Percentiles rank a stretch among this genome's conserved stretches.
Conservation (phyloP, 2,888 invertebrate genomes). For the Sinelater perroti region DNA sequence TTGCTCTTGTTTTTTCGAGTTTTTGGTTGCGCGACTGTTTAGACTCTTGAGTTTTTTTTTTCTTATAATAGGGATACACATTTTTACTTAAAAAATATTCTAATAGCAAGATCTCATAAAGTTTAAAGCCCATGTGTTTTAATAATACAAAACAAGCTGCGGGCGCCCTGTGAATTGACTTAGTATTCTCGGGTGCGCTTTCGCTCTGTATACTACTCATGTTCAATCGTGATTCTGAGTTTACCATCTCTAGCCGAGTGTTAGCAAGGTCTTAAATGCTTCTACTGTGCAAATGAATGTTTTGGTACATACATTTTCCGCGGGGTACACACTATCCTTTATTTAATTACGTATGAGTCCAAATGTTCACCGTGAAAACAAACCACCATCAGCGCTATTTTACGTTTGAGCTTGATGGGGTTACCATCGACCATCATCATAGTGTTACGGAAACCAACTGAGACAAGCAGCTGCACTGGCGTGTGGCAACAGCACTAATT, state of each 20-base stretch:
- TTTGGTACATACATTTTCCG: conserved; percentile 22
- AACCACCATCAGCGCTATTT: background rate
- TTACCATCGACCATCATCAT: conserved; percentile 5
- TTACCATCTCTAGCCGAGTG: conserved; percentile 33
- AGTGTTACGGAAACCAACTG: conserved; percentile 8
- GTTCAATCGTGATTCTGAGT: conserved; percentile 24
- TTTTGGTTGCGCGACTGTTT: too few species aligned
- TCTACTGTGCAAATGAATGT: background rate
- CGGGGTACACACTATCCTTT: conserved; percentile 2
- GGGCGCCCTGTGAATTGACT: conserved; percentile 19
- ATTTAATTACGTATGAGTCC: conserved; percentile 17
- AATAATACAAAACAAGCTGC: too few species aligned
- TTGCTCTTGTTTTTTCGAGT: too few species aligned
- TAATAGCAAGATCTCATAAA: too few species aligned
- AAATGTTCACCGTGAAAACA: conserved; percentile 9
- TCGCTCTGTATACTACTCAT: conserved; percentile 27
- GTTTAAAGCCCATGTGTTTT: too few species aligned
- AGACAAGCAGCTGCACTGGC: background rate
- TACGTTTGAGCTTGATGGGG: conserved; percentile 4
- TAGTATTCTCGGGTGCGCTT: conserved; percentile 24
- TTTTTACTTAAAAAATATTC: too few species aligned
- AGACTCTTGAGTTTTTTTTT: too few species aligned
- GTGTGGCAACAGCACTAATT: conserved; percentile 14
- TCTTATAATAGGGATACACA: too few species aligned
- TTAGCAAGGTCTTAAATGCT: too few species aligned